phyloP scores from a whole-genome alignment of 2,113 vertebrate species.

The Garra rufa region DNA sequence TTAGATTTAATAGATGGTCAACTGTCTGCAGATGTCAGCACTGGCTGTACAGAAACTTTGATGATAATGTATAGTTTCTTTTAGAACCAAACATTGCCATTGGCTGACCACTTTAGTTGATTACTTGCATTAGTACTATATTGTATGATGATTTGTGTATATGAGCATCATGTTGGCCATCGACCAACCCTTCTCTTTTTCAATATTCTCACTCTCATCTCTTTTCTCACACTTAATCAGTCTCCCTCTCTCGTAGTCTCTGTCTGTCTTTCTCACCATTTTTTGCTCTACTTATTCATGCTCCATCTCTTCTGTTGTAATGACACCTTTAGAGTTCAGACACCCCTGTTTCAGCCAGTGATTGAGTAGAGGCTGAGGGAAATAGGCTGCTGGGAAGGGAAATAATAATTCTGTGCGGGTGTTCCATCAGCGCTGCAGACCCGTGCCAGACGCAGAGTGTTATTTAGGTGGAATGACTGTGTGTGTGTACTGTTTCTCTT shows the following conservation, averaged over 20 bases:
- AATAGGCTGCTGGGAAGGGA: slow-evolving; percentile 24
- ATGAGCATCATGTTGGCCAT: not conserved
- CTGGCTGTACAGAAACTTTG: not conserved
- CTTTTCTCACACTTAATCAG: not conserved
- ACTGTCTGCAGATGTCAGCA: not conserved
- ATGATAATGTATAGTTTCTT: not conserved
- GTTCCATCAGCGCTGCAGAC: slow-evolving; percentile 4
- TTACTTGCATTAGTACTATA: not conserved
- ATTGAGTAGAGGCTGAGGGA: slow-evolving; percentile 3
- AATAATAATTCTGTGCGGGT: slow-evolving; percentile 12
- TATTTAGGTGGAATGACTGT: not conserved
- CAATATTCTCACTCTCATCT: not conserved
- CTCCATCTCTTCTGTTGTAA: not conserved
- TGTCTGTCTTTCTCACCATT: not conserved
- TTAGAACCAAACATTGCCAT: not conserved
- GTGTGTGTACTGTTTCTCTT: not conserved
- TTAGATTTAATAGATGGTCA: slow-evolving; percentile 1
- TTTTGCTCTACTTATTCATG: not conserved
- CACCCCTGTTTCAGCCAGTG: slow-evolving; percentile 19
- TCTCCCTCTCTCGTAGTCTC: not conserved
- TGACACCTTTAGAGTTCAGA: slow-evolving; percentile 26
- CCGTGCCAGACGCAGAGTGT: not conserved
- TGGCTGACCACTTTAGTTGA: not conserved
- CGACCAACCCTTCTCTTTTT: not conserved
- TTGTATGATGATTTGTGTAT: not conserved